phyloP scores from a whole-genome alignment of 2,888 invertebrate species.

The Drosophila recens region DNA sequence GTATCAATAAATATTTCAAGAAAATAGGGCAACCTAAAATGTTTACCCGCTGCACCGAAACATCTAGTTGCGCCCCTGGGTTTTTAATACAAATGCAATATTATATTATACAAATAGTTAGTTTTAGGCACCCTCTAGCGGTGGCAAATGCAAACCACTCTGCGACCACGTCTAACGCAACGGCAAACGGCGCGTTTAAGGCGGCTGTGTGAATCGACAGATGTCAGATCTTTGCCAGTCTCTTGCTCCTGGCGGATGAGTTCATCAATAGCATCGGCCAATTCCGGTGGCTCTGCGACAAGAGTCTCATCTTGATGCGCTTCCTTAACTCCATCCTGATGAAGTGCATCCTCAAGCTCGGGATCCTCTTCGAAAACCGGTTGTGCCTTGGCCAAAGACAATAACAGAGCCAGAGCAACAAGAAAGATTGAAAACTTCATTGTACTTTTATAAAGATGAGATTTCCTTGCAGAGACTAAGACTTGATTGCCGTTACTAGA shows the following conservation, averaged over 20 bases:
- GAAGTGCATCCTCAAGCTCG: neutral
- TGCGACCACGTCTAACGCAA: conserved; percentile 8
- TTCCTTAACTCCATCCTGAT: neutral
- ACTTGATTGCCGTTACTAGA: no score
- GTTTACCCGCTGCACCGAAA: no score
- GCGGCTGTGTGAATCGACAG: conserved; percentile 2
- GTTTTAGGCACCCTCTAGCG: neutral
- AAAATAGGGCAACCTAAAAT: no score
- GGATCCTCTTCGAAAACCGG: conserved; percentile 13
- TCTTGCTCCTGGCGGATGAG: conserved; percentile 5
- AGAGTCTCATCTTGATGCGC: neutral
- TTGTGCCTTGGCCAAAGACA: conserved; percentile 44
- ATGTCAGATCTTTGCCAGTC: neutral
- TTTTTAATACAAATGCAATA: neutral
- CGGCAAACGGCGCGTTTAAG: conserved; percentile 34
- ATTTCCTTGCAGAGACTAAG: neutral
- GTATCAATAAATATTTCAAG: no score
- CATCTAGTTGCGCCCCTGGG: no score
- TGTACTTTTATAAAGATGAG: neutral
- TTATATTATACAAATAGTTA: neutral
- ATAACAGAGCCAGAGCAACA: conserved; percentile 31
- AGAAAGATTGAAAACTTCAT: conserved; percentile 57
- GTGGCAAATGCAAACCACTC: conserved; percentile 14
- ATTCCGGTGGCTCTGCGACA: conserved; percentile 9
- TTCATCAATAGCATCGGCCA: conserved; percentile 1